phyloP scores from a whole-genome alignment of 2,797 vertebrate genomes.

The Platyrinchus mystaceus region DNA sequence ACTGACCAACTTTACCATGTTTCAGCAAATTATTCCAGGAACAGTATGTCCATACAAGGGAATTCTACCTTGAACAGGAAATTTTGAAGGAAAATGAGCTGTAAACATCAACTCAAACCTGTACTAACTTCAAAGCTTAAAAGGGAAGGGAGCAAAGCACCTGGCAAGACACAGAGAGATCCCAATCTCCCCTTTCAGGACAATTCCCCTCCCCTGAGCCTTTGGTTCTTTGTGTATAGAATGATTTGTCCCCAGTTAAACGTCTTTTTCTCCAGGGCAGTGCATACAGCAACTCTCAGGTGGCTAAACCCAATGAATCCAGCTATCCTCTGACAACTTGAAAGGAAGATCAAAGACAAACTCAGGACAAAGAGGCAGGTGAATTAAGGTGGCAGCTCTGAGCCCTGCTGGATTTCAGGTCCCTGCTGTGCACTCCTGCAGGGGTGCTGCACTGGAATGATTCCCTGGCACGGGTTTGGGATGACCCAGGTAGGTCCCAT shows the following conservation, averaged over 20 bases:
- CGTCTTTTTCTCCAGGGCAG: neutral
- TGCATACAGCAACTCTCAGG: neutral
- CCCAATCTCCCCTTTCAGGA: slow-evolving; percentile 1
- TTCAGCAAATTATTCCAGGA: neutral
- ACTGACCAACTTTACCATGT: neutral
- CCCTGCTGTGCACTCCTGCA: neutral
- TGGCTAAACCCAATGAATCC: neutral
- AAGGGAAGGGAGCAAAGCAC: slow-evolving; percentile 1
- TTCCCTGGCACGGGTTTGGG: neutral
- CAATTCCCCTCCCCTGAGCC: neutral
- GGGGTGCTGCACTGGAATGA: neutral
- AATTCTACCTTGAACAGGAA: neutral
- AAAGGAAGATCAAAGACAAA: slow-evolving; percentile 27
- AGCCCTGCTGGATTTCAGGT: neutral
- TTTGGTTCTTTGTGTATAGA: neutral
- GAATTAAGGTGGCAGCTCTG: neutral
- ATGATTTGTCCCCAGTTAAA: slow-evolving; percentile 16
- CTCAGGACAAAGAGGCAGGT: neutral
- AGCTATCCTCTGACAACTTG: neutral
- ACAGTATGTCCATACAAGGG: neutral
- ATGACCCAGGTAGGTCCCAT: neutral
- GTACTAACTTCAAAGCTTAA: neutral
- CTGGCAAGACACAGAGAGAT: neutral
- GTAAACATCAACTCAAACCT: neutral
- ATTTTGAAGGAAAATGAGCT: neutral